phyloP scores from a whole-genome alignment of 2,888 invertebrate genomes.

The Cancer borealis region DNA sequence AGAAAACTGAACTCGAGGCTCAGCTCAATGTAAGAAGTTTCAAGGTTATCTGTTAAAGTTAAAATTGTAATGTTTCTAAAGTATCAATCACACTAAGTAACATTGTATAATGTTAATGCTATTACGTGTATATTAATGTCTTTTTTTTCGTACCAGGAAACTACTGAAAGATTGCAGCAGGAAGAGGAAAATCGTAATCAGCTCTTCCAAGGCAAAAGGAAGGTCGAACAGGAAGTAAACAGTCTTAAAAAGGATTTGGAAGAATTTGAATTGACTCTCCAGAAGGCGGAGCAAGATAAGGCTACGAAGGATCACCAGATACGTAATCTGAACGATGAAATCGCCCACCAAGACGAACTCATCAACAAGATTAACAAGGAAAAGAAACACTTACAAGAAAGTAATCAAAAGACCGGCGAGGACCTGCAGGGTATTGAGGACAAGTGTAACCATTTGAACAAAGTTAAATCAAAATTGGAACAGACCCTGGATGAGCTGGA shows the following conservation, averaged over 20 bases:
- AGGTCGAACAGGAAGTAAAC: conserved; percentile 95
- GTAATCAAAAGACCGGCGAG: conserved; percentile 79
- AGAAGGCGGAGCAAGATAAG: conserved; percentile 97
- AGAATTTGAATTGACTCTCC: conserved; percentile 95
- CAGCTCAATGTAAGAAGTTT: conserved; percentile 85
- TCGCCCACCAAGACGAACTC: conserved; percentile 99
- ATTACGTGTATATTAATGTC: neutral
- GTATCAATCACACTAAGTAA: neutral
- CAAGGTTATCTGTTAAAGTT: neutral
- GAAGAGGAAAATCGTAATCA: conserved; percentile 83
- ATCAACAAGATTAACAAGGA: conserved; percentile 99
- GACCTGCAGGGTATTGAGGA: conserved; percentile 92
- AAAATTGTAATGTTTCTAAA: neutral
- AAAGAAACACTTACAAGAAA: conserved; percentile 84
- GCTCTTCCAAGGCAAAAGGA: conserved; percentile 93
- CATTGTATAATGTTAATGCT: neutral
- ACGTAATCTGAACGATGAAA: conserved; percentile 98
- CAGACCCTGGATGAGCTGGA: conserved; percentile 99
- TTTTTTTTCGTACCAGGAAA: conserved; percentile 78
- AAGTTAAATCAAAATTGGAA: conserved; percentile 99
- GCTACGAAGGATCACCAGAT: conserved; percentile 99
- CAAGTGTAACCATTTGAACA: conserved; percentile 99
- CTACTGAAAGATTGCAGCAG: conserved; percentile 83
- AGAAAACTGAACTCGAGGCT: conserved; percentile 97
- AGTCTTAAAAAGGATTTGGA: conserved; percentile 98